Conservation (phyloP, 2,797 vertebrate species). For the Jordanella pulchra region DNA sequence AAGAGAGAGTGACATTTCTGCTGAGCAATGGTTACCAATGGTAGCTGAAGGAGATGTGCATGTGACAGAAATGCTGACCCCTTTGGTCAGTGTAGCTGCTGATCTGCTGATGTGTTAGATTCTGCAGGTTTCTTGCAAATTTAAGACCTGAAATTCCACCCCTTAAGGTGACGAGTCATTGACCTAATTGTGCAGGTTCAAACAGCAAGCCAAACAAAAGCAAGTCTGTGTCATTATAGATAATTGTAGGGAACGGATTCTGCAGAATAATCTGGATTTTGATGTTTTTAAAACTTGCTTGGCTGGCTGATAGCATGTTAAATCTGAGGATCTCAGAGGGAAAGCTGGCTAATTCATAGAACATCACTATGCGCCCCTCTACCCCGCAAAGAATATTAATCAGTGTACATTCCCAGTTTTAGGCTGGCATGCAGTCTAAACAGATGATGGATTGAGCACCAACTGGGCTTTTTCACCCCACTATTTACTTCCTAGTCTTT, state of each 20-base stretch:
- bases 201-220: slow-evolving; percentile 25
- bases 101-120: slow-evolving; percentile 65
- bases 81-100: slow-evolving; percentile 49
- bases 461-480: slow-evolving; percentile 62
- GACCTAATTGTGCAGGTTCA: slow-evolving; percentile 47
- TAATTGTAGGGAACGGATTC: slow-evolving; percentile 13
- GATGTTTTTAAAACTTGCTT: slow-evolving; percentile 26
- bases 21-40: slow-evolving; percentile 71
- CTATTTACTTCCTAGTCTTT: slow-evolving; percentile 33
- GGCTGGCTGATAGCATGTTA: slow-evolving; percentile 30
- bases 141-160: slow-evolving; percentile 22
- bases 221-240: slow-evolving; percentile 3
- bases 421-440: slow-evolving; percentile 72
- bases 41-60: slow-evolving; percentile 48
- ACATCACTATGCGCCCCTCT: slow-evolving; percentile 51
- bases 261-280: slow-evolving; percentile 25
- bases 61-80: slow-evolving; percentile 76
- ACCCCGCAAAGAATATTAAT: slow-evolving; percentile 76
- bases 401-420: slow-evolving; percentile 73
- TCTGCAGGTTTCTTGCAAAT: slow-evolving; percentile 47
- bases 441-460: slow-evolving; percentile 76
- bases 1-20: slow-evolving; percentile 69
- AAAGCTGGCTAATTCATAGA: slow-evolving; percentile 65
- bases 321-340: slow-evolving; percentile 51
- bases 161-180: slow-evolving; percentile 40